These are phyloP conservation scores for Tangara arthus DNA, from an alignment of 2,797 vertebrate species.

Conservation along the genomic window DNA sequence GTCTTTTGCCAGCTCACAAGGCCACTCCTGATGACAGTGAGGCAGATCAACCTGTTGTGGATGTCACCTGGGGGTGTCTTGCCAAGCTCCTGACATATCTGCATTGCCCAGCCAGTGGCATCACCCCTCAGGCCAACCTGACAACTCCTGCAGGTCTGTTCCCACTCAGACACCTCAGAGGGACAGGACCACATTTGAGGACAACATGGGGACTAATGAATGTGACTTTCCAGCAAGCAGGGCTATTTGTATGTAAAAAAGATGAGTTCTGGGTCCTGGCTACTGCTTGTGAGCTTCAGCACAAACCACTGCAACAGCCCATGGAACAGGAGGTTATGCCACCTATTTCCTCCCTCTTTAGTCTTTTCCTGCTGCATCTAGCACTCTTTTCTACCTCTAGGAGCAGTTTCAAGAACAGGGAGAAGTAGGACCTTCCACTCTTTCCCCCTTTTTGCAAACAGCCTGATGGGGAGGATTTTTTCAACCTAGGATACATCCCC, in stretches of 20 bases:
- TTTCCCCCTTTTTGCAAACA: neutral
- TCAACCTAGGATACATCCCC: neutral
- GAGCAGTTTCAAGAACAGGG: neutral
- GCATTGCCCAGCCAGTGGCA: neutral
- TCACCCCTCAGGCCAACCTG: neutral
- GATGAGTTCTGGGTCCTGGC: neutral
- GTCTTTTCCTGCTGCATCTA: neutral
- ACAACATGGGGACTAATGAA: neutral
- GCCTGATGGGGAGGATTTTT: neutral
- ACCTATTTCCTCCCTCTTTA: neutral
- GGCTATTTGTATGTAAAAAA: neutral
- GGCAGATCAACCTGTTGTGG: neutral
- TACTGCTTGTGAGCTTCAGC: neutral
- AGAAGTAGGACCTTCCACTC: neutral
- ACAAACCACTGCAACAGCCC: neutral
- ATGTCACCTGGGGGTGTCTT: neutral
- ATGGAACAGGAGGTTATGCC: neutral
- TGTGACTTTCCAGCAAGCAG: neutral
- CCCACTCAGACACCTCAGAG: neutral
- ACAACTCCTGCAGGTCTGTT: neutral
- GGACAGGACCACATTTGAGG: neutral
- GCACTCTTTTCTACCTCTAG: neutral
- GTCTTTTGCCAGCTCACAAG: neutral
- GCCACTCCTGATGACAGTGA: neutral
- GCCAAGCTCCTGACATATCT: neutral